A percentile compares a stretch with the other conserved stretches of the same genome.
These are phyloP conservation scores for Seriola dumerili DNA, from an alignment of 2,113 vertebrate genomes.

Conservation along the genomic window DNA sequence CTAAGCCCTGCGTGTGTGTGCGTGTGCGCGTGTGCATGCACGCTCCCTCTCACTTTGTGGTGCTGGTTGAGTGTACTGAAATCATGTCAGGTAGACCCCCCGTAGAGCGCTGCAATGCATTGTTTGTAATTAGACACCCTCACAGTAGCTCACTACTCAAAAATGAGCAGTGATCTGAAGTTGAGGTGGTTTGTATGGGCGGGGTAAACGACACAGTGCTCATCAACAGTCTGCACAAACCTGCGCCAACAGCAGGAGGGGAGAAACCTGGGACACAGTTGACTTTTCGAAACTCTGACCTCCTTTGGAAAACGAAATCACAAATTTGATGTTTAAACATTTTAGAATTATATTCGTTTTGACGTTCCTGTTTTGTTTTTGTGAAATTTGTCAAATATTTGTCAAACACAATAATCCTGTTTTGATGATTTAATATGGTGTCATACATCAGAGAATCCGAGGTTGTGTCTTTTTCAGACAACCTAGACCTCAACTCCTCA, in stretches of 20 bases:
- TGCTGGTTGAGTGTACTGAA: slow-evolving; percentile 46
- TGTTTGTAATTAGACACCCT: slow-evolving; percentile 66
- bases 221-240: slow-evolving; percentile 41
- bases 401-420: neutral
- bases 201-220: slow-evolving; percentile 31
- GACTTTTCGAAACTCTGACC: neutral
- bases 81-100: slow-evolving; percentile 70
- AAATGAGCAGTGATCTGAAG: slow-evolving; percentile 62
- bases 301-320: slow-evolving; percentile 8
- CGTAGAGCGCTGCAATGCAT: slow-evolving; percentile 57
- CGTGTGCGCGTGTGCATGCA: slow-evolving; percentile 1
- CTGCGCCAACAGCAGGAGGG: slow-evolving; percentile 20
- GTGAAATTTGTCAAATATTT: neutral
- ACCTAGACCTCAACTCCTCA: slow-evolving; percentile 47
- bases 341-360: neutral
- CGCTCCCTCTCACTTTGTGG: slow-evolving; percentile 34
- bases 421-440: slow-evolving; percentile 23
- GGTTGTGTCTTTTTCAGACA: slow-evolving; percentile 26
- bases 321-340: neutral
- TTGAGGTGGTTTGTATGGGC: slow-evolving; percentile 23
- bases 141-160: slow-evolving; percentile 30
- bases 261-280: neutral
- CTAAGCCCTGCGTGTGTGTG: slow-evolving; percentile 19
- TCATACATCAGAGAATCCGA: slow-evolving; percentile 38
- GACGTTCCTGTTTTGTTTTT: neutral